Conservation (phyloP, 2,888 invertebrate genomes). For the Halictus quadricinctus region DNA sequence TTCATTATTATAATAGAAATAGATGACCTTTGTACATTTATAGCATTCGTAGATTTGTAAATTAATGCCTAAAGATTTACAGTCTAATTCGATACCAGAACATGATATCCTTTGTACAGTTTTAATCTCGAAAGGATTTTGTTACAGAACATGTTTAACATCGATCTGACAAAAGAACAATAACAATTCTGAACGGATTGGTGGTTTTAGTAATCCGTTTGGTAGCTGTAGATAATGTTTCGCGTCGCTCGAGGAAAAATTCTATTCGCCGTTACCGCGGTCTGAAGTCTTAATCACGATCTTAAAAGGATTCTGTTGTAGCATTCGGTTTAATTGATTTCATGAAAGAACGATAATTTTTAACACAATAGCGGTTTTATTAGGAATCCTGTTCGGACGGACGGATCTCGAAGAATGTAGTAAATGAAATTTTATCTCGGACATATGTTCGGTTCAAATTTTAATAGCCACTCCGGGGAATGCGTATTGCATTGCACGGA, state of each 20-base stretch:
- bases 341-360: neutral
- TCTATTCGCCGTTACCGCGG: neutral
- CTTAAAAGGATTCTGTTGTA: neutral
- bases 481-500: neutral
- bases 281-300: neutral
- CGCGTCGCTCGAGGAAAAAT: neutral
- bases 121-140: no score
- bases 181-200: no score
- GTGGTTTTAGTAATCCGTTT: no score
- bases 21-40: no score
- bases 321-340: neutral
- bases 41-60: no score
- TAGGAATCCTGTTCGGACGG: neutral
- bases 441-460: neutral
- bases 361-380: neutral
- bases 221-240: no score
- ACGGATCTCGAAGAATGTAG: neutral
- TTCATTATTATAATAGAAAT: no score
- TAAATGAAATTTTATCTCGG: neutral
- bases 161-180: no score
- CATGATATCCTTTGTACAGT: no score
- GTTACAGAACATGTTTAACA: no score
- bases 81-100: no score
- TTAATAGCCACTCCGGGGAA: neutral
- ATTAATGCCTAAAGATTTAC: no score